phyloP scores from a whole-genome alignment of 2,888 invertebrate species.

The Campoletis raptor region DNA sequence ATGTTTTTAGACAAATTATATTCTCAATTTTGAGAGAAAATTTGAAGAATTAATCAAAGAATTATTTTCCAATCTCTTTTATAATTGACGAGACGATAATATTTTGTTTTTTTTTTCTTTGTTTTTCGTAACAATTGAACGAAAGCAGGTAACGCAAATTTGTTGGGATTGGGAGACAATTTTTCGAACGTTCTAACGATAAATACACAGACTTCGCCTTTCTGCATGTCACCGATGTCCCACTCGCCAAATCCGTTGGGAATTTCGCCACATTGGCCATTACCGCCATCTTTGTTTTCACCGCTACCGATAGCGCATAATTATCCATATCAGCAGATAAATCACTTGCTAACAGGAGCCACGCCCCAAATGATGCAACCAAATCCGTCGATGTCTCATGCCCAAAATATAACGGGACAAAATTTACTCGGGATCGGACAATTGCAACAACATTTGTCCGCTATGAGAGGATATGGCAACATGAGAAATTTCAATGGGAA shows the following conservation, averaged over 20 bases:
- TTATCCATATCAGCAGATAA: slow-evolving; percentile 79
- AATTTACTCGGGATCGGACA: slow-evolving; percentile 70
- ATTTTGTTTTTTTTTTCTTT: slow-evolving; percentile 6
- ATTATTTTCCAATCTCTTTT: background rate
- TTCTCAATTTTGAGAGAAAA: background rate
- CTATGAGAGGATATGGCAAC: slow-evolving; percentile 85
- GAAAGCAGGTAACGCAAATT: slow-evolving; percentile 72
- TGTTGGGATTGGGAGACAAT: slow-evolving; percentile 74
- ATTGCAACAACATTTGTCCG: slow-evolving; percentile 76
- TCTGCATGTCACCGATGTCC: slow-evolving; percentile 79
- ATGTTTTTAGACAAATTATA: background rate
- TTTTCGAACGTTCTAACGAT: slow-evolving; percentile 78
- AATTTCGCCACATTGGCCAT: slow-evolving; percentile 80
- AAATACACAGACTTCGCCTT: slow-evolving; percentile 80
- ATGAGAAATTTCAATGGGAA: slow-evolving; percentile 87
- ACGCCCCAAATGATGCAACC: slow-evolving; percentile 79
- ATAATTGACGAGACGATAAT: background rate
- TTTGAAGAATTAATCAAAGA: background rate
- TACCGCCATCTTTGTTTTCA: slow-evolving; percentile 79
- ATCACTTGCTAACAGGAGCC: slow-evolving; percentile 79
- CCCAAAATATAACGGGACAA: slow-evolving; percentile 74
- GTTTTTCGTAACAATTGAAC: background rate
- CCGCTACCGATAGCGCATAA: slow-evolving; percentile 76
- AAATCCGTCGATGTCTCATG: slow-evolving; percentile 74
- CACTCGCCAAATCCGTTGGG: slow-evolving; percentile 80